Evolutionary conservation across 2,113 vertebrate genomes (phyloP), one percentile per base, ranked within the genome.

Genomic region (Clarias magur): DNA sequence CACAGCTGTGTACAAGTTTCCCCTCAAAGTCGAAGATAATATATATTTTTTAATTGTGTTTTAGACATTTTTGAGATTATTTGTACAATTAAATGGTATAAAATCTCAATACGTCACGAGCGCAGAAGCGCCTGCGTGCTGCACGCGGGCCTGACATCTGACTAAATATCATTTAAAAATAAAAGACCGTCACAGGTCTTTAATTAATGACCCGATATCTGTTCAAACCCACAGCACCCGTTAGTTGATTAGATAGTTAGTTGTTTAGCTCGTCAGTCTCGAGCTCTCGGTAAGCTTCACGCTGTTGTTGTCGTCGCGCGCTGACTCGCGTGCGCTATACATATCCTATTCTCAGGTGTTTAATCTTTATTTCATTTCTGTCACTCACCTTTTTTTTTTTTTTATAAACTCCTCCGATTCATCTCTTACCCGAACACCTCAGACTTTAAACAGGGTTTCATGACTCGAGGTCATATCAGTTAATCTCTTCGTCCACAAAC

Each of bases 321-420:
- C 17, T 17, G 19, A 42, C 72, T 76, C 25, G 25, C 5, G 7
- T 25, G 30, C 12, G 34, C 2, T 25, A 73, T 27, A 59, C 30
- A 16, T 21, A 1, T 0, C 1, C 8, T 4, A 0, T 19, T 19
- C 38, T 65, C 13, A 5, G 9, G 4, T 2, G 7, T 5, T 85
- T 76, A 21, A 15, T 6, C 0, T 76, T 48, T 17, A 9, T n/a
- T 83, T 16, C 3, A 16, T 19, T 83, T 70, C 21, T 25, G 23
- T 56, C 12, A 75, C 84, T 65, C 7, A 80, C 75, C 85, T 57
- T 68, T n/a, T n/a, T n/a, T n/a, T n/a, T n/a, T n/a, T n/a, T n/a
- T 57, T 80, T 27, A 38, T 2, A 17, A 23, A 17, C 4, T 59
- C 12, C n/a, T 62, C 62, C 27, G 7, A 27, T 21, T 76, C 16